Percentiles rank a stretch among this genome's conserved stretches.
phyloP scores from a whole-genome alignment of 2,113 vertebrate genomes.

The Thunnus maccoyii region DNA sequence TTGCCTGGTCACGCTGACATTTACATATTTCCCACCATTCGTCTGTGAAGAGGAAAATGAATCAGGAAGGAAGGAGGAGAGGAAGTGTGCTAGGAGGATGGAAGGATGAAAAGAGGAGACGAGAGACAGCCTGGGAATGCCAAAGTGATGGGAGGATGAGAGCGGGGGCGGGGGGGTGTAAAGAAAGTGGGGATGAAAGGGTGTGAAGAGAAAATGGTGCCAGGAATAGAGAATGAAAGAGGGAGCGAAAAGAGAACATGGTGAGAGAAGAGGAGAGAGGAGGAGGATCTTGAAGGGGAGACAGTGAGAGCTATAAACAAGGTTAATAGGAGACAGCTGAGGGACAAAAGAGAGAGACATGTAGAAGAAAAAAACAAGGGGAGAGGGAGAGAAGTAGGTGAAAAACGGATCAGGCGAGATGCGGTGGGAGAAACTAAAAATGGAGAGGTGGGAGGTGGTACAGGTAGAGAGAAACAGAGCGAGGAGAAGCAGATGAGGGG shows the following conservation, averaged over 20 bases:
- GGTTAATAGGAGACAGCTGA: constrained; percentile 69
- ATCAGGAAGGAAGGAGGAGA: constrained; percentile 48
- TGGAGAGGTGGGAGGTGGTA: constrained; percentile 36
- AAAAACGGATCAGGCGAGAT: constrained; percentile 8
- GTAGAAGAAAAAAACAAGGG: constrained; percentile 29
- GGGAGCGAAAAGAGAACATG: constrained; percentile 48
- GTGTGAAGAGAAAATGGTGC: constrained; percentile 62
- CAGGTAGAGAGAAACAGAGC: constrained; percentile 54
- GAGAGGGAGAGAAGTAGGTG: constrained; percentile 30
- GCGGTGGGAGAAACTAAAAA: constrained; percentile 53
- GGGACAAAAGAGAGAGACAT: constrained; percentile 64
- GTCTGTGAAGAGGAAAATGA: constrained; percentile 65
- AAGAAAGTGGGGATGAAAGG: constrained; percentile 71
- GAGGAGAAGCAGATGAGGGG: constrained; percentile 43
- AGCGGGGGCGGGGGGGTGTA: constrained; percentile 15
- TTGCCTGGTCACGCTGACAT: constrained; percentile 74
- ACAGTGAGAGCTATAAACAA: constrained; percentile 62
- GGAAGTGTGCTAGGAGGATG: constrained; percentile 54
- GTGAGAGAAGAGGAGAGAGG: constrained; percentile 40
- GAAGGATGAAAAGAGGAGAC: constrained; percentile 58
- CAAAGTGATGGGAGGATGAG: constrained; percentile 60
- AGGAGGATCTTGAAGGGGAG: constrained; percentile 41
- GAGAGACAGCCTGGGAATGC: constrained; percentile 67
- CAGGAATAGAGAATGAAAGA: constrained; percentile 72
- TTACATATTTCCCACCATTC: constrained; percentile 73